These are phyloP conservation scores for Nannospalax galili DNA, from an alignment of 2,113 vertebrate genomes.

Conservation along the genomic window DNA sequence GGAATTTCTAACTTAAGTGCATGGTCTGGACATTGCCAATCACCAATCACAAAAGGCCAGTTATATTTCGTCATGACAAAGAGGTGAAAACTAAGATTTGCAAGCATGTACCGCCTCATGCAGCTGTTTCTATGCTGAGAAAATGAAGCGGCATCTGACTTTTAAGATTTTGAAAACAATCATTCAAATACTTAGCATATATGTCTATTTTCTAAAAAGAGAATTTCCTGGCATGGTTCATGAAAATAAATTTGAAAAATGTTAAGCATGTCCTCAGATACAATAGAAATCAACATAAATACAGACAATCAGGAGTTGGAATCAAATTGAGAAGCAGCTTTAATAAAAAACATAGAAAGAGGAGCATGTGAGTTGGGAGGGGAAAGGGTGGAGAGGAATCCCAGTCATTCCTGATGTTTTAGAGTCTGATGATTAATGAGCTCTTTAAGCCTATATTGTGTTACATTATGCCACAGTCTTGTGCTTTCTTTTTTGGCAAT, in stretches of 20 bases:
- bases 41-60: slow-evolving; percentile 7
- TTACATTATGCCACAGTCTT: slow-evolving; percentile 12
- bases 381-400: slow-evolving; percentile 39
- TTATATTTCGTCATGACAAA: slow-evolving; percentile 43
- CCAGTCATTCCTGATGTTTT: slow-evolving; percentile 27
- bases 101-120: background rate
- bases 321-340: slow-evolving; percentile 8
- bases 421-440: slow-evolving; percentile 25
- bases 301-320: background rate
- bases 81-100: slow-evolving; percentile 40
- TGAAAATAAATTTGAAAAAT: slow-evolving; percentile 51
- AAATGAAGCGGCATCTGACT: background rate
- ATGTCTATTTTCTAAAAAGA: background rate
- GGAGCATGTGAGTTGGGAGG: background rate
- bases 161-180: slow-evolving; percentile 24
- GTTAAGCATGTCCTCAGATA: background rate
- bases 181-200: background rate
- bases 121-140: background rate
- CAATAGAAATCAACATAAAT: slow-evolving; percentile 21
- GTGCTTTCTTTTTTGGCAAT: slow-evolving; percentile 15
- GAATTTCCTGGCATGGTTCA: background rate
- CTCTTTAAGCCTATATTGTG: slow-evolving; percentile 13
- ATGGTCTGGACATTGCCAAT: slow-evolving; percentile 66
- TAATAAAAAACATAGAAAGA: background rate
- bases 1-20: slow-evolving; percentile 68